phyloP scores from a whole-genome alignment of 2,797 vertebrate genomes.

The Fratercula arctica region DNA sequence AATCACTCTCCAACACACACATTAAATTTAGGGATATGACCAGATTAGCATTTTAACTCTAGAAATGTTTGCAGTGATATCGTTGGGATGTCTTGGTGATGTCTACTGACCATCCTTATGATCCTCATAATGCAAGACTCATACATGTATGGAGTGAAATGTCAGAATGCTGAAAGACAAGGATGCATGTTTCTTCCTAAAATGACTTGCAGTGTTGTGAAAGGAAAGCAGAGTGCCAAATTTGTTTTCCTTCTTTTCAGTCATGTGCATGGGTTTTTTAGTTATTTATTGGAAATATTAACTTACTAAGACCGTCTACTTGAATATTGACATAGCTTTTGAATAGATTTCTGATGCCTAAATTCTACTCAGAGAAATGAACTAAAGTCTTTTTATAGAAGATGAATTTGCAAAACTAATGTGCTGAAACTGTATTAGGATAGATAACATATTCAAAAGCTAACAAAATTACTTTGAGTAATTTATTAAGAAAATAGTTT shows the following conservation, averaged over 20 bases:
- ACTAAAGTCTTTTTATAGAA: neutral
- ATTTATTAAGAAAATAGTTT: neutral
- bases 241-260: neutral
- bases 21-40: neutral
- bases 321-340: neutral
- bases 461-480: neutral
- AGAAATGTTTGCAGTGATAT: neutral
- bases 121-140: neutral
- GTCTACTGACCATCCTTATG: neutral
- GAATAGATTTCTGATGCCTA: neutral
- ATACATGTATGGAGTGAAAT: neutral
- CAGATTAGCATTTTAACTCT: neutral
- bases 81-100: neutral
- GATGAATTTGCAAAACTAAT: neutral
- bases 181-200: neutral
- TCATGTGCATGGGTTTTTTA: fast-evolving
- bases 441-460: neutral
- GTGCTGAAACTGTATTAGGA: neutral
- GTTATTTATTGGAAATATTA: neutral
- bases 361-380: neutral
- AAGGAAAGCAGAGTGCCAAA: neutral
- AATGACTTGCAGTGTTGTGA: neutral
- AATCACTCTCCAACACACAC: neutral
- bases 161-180: neutral
- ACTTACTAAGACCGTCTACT: neutral